A percentile compares a stretch with the other conserved stretches of the same genome.
Conservation (phyloP, 2,888 invertebrate genomes). For the Cryptocephalus moraei region DNA sequence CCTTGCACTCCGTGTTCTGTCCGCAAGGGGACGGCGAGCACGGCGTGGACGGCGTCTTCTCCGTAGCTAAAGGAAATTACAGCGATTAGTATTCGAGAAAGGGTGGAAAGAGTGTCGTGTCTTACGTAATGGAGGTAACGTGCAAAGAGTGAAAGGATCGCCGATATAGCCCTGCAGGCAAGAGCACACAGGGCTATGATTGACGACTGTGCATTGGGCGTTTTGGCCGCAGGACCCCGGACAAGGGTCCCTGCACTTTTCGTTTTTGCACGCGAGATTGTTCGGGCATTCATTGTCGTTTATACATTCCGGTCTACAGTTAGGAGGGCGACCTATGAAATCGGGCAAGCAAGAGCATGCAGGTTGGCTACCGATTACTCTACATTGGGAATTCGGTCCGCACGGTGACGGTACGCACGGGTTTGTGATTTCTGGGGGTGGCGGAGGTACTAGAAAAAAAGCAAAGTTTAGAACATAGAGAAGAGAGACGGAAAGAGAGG, state of each 20-base stretch:
- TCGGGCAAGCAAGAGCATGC: conserved; percentile 74
- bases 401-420: conserved; percentile 76
- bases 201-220: conserved; percentile 74
- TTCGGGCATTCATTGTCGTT: conserved; percentile 73
- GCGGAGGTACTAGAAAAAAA: conserved; percentile 36
- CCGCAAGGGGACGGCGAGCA: conserved; percentile 80
- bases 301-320: conserved; percentile 76
- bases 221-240: conserved; percentile 68
- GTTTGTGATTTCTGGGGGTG: conserved; percentile 41
- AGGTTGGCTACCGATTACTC: conserved; percentile 69
- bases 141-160: conserved; percentile 56
- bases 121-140: conserved; percentile 33
- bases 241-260: conserved; percentile 77
- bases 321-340: conserved; percentile 75
- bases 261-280: conserved; percentile 70
- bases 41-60: conserved; percentile 54
- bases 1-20: conserved; percentile 73
- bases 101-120: conserved; percentile 3
- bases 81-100: neutral
- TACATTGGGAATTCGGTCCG: conserved; percentile 74
- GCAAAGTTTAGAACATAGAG: neutral
- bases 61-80: conserved; percentile 42
- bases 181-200: conserved; percentile 71
- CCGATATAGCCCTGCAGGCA: conserved; percentile 77
- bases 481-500: neutral